A percentile compares a stretch with the other conserved stretches of the same genome.
Evolutionary conservation across 2,113 vertebrate genomes (phyloP).

Genomic region (Cariama cristata): DNA sequence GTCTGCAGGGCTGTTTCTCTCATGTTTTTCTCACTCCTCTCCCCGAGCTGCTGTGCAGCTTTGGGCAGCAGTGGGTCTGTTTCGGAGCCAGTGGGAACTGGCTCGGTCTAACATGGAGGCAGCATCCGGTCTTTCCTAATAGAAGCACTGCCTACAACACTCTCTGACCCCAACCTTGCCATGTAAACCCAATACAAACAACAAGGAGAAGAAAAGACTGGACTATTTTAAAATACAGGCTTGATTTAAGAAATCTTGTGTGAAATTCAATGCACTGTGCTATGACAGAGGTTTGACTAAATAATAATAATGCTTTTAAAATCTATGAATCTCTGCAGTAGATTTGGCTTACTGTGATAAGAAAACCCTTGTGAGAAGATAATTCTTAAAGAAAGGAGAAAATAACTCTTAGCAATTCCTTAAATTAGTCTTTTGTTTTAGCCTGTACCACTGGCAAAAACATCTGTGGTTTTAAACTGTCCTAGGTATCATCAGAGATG

Average conservation of each 20-base stretch:
- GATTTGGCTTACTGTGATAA: background rate
- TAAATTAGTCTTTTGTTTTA: background rate
- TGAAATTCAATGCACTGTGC: background rate
- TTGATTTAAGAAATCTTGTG: background rate
- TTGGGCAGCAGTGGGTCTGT: background rate
- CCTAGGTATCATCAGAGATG: background rate
- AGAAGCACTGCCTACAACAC: background rate
- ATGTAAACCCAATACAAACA: background rate
- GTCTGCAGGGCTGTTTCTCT: background rate
- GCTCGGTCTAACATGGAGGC: accelerated
- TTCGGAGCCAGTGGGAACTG: background rate
- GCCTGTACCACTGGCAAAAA: background rate
- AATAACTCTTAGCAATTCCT: background rate
- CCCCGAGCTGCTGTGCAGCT: background rate
- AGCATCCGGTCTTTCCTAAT: background rate
- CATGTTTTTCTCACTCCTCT: background rate
- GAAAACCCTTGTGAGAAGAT: background rate
- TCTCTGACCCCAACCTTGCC: accelerated
- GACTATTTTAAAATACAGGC: background rate
- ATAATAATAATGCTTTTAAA: background rate
- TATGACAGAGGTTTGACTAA: background rate
- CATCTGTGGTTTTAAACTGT: background rate
- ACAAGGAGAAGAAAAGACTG: background rate
- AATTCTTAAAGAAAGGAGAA: background rate
- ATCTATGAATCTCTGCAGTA: background rate